Evolutionary conservation across 2,888 invertebrate species (phyloP).

Genomic region (Tachina fera): DNA sequence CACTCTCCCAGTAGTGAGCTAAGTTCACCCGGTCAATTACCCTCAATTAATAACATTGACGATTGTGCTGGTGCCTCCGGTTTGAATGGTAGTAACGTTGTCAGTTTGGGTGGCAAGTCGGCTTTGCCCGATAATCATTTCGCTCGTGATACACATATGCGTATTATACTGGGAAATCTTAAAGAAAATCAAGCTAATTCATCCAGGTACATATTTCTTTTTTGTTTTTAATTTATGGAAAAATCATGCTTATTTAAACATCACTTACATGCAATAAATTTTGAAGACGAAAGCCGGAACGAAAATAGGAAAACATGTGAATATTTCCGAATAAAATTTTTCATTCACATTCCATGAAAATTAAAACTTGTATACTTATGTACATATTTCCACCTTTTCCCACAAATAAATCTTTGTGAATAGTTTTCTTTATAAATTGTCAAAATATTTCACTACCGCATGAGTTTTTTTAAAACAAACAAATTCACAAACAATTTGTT

Average conservation of each 20-base stretch:
- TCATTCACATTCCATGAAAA: too few species aligned
- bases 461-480: too few species aligned
- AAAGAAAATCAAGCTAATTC: constrained; percentile 82
- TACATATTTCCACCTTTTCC: too few species aligned
- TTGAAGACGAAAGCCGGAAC: too few species aligned
- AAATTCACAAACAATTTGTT: too few species aligned
- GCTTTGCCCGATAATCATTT: constrained; percentile 90
- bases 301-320: too few species aligned
- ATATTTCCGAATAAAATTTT: too few species aligned
- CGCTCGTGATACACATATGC: constrained; percentile 95
- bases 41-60: constrained; percentile 81
- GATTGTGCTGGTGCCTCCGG: constrained; percentile 80
- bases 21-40: constrained; percentile 84
- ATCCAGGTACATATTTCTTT: constrained; percentile 76
- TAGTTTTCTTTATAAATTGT: too few species aligned
- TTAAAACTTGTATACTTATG: too few species aligned
- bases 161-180: constrained; percentile 90
- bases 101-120: constrained; percentile 75
- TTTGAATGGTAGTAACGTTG: constrained; percentile 67
- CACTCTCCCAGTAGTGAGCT: constrained; percentile 88
- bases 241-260: not conserved
- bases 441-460: too few species aligned
- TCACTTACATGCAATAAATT: not conserved
- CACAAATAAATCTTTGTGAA: too few species aligned
- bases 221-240: not conserved